Evolutionary conservation across 2,113 vertebrate species (phyloP), one percentile per base, ranked within the genome.

Genomic region (Psittacara wagleri): DNA sequence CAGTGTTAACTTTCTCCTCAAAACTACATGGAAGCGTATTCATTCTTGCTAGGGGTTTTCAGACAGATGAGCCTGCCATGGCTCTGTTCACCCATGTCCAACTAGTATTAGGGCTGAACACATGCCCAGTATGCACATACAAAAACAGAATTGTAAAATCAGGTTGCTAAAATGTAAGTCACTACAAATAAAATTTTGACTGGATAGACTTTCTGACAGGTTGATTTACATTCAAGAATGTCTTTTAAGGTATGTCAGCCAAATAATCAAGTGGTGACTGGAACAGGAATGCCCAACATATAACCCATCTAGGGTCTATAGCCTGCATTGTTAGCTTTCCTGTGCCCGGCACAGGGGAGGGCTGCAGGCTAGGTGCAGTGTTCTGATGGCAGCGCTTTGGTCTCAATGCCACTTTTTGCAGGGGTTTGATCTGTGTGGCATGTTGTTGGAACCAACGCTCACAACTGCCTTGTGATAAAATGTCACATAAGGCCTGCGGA

Each of bases 21-120:
- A 57, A 54, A 46, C n/a, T 43, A 19, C 15, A 5, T n/a, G 52
- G 46, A 72, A 94, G 22, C 18, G 16, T 63, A 20, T 11, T 92
- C 5, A 8, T 70, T 81, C 68, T 44, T 77, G 9, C 55, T 44
- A 49, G 33, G 27, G 12, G 6, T 46, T 86, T 48, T 17, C 4
- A 11, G 43, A 5, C 43, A n/a, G 37, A 73, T 0, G 4, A 79
- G 29, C 20, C 70, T 85, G 29, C 57, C 24, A 4, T 41, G 54
- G 57, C 75, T 80, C 17, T 0, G 0, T 31, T 44, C 4, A 4
- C 17, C 31, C 9, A 4, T 3, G 2, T 68, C 62, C 57, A 68
- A 0, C 9, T 23, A 23, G 5, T 1, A 41, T 28, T 44, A 59
- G 22, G 24, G 44, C 55, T 86, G 79, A 80, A 41, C 41, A 23